These are phyloP conservation scores for Macrostomum lignano DNA, from an alignment of 1,140 invertebrate species.

Conservation along the genomic window DNA sequence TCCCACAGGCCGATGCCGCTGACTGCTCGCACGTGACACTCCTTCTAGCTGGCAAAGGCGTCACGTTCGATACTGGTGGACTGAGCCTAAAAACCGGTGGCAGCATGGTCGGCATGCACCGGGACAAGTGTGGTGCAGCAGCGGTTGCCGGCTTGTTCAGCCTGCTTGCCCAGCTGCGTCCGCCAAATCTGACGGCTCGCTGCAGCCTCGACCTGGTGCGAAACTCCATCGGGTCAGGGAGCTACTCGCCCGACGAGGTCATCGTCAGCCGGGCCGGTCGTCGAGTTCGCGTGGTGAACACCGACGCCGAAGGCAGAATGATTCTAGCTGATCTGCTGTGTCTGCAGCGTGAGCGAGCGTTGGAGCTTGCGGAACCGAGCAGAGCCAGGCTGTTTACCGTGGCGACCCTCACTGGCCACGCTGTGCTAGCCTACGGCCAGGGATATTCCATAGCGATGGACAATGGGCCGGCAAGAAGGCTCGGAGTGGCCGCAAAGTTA, in stretches of 20 bases:
- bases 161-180: constrained; percentile 4
- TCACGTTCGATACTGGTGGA: constrained; percentile 42
- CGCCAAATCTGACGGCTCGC: constrained; percentile 40
- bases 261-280: constrained; percentile 3
- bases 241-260: constrained; percentile 6
- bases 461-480: no score
- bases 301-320: constrained; percentile 8
- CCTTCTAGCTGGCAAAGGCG: constrained; percentile 32
- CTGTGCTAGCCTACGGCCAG: constrained; percentile 42
- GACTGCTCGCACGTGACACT: no score
- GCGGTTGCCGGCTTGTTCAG: constrained; percentile 63
- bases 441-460: no score
- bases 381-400: constrained; percentile 75
- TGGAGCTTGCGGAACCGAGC: no score
- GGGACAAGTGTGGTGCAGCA: constrained; percentile 81
- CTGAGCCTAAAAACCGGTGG: constrained; percentile 59
- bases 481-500: no score
- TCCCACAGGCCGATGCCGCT: no score
- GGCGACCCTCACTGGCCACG: constrained; percentile 72
- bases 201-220: constrained; percentile 55
- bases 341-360: constrained; percentile 4
- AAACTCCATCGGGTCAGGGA: constrained; percentile 46
- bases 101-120: constrained; percentile 62
- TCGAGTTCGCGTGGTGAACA: constrained; percentile 7
- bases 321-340: constrained; percentile 7